phyloP scores from a whole-genome alignment of 1,140 invertebrate species.

The Samia ricini region DNA sequence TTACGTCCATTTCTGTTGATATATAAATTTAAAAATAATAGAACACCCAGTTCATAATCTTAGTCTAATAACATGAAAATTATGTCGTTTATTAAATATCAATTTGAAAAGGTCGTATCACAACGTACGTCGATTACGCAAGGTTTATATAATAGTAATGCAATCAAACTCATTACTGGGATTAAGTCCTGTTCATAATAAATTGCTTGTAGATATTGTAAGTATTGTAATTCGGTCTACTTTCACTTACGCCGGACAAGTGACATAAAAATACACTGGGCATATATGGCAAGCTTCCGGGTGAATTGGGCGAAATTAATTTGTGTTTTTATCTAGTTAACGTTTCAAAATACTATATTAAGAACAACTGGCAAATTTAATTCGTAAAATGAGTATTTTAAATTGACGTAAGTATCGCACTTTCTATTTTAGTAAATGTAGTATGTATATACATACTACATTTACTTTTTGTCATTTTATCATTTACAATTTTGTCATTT shows the following conservation, averaged over 20 bases:
- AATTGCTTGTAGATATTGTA: conserved; percentile 20
- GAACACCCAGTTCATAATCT: neutral
- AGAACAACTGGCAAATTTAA: neutral
- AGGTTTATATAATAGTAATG: conserved; percentile 10
- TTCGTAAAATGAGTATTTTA: neutral
- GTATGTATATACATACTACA: neutral
- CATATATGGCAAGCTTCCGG: conserved; percentile 8
- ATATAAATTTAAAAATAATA: neutral
- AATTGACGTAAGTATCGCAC: too few relatives aligned
- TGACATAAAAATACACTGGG: conserved; percentile 8
- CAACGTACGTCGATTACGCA: neutral
- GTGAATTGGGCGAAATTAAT: neutral
- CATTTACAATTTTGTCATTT: too few relatives aligned
- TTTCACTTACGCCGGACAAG: conserved; percentile 17
- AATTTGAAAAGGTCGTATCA: neutral
- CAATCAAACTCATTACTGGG: conserved; percentile 18
- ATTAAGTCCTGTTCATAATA: conserved; percentile 22
- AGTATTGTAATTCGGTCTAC: conserved; percentile 18
- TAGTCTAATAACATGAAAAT: neutral
- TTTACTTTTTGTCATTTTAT: too few relatives aligned
- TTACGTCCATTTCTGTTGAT: too few relatives aligned
- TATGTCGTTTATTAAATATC: conserved; percentile 1
- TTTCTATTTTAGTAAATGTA: neutral
- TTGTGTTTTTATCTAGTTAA: neutral
- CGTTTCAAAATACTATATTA: neutral